A percentile compares a stretch with the other conserved stretches of the same genome.
Conservation (phyloP, 2,797 vertebrate genomes). For the Hoplostethus atlanticus region DNA sequence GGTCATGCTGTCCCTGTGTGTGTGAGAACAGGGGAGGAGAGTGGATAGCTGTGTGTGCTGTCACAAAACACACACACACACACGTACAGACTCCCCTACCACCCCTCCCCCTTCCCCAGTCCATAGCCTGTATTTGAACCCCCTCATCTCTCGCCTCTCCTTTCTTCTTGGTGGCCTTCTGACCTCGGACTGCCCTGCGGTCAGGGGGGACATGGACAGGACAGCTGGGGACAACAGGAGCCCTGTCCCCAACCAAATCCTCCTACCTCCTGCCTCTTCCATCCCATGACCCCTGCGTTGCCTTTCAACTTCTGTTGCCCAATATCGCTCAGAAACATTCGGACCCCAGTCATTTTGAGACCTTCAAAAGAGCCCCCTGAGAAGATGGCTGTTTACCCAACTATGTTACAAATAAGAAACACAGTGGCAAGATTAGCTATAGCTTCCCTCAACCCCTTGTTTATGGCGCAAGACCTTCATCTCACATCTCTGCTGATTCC, state of each 20-base stretch:
- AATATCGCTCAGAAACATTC: slow-evolving; percentile 13
- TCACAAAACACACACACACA: slow-evolving; percentile 44
- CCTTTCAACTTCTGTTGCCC: slow-evolving; percentile 77
- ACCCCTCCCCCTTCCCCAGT: slow-evolving; percentile 39
- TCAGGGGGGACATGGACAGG: slow-evolving; percentile 61
- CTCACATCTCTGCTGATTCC: slow-evolving; percentile 48
- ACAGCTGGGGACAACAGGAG: slow-evolving; percentile 84
- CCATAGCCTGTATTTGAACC: slow-evolving; percentile 71
- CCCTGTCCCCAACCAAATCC: slow-evolving; percentile 56
- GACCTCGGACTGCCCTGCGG: slow-evolving; percentile 59
- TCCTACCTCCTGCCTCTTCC: slow-evolving; percentile 59
- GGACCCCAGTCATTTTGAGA: slow-evolving; percentile 3
- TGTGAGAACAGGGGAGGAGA: slow-evolving; percentile 47
- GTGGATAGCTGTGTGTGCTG: slow-evolving; percentile 50
- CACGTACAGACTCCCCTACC: slow-evolving; percentile 13
- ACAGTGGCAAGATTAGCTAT: slow-evolving; percentile 31
- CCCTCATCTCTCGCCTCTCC: slow-evolving; percentile 49
- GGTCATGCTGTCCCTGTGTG: slow-evolving; percentile 69
- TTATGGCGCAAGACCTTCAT: slow-evolving; percentile 41
- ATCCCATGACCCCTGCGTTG: slow-evolving; percentile 68
- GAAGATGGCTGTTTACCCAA: slow-evolving; percentile 60
- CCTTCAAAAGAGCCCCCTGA: slow-evolving; percentile 11
- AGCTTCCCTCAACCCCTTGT: slow-evolving; percentile 47
- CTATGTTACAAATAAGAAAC: slow-evolving; percentile 53
- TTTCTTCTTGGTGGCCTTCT: slow-evolving; percentile 76